Conservation (phyloP, 1,140 invertebrate species). For the Magallana gigas region DNA sequence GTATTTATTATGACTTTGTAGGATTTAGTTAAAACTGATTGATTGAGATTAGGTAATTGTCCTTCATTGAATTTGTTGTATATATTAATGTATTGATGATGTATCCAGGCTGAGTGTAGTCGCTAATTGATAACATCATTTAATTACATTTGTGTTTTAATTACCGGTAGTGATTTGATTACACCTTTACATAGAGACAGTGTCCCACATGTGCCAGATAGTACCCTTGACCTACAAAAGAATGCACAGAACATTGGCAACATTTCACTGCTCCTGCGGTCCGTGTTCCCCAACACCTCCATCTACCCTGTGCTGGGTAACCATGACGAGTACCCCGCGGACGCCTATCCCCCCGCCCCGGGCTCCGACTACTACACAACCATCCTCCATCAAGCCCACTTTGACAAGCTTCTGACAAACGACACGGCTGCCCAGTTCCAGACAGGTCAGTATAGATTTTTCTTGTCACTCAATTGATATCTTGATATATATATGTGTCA, state of each 20-base stretch:
- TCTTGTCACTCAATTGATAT: too few relatives aligned
- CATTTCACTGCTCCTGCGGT: conserved; percentile 71
- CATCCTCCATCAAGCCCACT: conserved; percentile 72
- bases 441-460: conserved; percentile 54
- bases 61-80: too few relatives aligned
- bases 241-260: conserved; percentile 70
- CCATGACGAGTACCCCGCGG: conserved; percentile 77
- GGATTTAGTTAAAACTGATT: too few relatives aligned
- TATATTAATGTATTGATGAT: too few relatives aligned
- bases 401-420: conserved; percentile 63
- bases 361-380: conserved; percentile 70
- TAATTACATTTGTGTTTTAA: too few relatives aligned
- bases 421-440: conserved; percentile 61
- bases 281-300: conserved; percentile 72
- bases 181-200: conserved; percentile 73
- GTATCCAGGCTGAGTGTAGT: too few relatives aligned
- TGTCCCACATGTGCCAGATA: conserved; percentile 74
- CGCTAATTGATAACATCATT: too few relatives aligned
- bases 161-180: too few relatives aligned
- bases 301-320: conserved; percentile 79
- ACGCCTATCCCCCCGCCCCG: conserved; percentile 58
- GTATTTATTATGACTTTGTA: neutral
- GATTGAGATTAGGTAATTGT: too few relatives aligned
- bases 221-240: conserved; percentile 67
- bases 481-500: too few relatives aligned